These are phyloP conservation scores for Gallirallus australis DNA, from an alignment of 2,797 vertebrate species.

Conservation along the genomic window DNA sequence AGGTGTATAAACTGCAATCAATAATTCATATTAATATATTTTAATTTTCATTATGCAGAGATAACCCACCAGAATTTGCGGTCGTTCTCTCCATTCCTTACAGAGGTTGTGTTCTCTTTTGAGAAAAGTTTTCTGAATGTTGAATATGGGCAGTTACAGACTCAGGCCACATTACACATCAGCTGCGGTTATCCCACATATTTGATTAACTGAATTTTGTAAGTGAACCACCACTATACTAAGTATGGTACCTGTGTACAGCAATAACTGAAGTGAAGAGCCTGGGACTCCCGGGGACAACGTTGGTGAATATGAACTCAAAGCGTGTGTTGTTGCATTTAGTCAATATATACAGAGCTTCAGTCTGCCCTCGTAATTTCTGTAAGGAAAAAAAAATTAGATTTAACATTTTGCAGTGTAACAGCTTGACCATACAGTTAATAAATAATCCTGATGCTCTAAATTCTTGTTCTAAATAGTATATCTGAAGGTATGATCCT, in stretches of 20 bases:
- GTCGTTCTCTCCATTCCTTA: neutral
- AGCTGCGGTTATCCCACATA: neutral
- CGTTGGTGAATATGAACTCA: slow-evolving; percentile 99
- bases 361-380: slow-evolving; percentile 98
- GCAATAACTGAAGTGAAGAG: slow-evolving; percentile 98
- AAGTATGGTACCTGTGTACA: slow-evolving; percentile 90
- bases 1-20: neutral
- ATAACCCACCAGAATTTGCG: neutral
- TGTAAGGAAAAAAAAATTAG: slow-evolving; percentile 74
- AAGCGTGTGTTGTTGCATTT: slow-evolving; percentile 98
- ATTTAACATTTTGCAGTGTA: slow-evolving; percentile 18
- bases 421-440: neutral
- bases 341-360: slow-evolving; percentile 98
- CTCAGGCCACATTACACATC: neutral
- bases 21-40: neutral
- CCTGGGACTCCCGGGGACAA: slow-evolving; percentile 95
- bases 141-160: neutral
- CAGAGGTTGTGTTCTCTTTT: neutral
- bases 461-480: neutral
- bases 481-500: neutral
- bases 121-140: neutral
- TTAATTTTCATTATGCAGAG: neutral
- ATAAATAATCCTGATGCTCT: neutral
- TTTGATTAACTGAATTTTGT: neutral
- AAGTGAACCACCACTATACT: neutral